phyloP scores from a whole-genome alignment of 37 sponge, comb jelly and placozoan genomes.

The Tethya wilhelma region DNA sequence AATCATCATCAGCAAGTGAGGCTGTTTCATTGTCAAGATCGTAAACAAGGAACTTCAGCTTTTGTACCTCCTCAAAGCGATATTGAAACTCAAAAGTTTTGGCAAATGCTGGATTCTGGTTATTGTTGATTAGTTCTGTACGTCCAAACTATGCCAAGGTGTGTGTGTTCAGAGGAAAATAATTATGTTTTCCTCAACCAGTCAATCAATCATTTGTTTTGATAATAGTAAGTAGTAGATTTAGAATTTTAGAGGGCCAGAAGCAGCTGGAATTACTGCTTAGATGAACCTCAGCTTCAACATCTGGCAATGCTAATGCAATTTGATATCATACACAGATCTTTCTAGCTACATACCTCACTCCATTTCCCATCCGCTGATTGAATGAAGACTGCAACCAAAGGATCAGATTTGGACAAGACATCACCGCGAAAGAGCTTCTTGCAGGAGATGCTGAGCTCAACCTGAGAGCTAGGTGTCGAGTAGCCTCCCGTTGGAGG shows the following conservation, averaged over 20 bases:
- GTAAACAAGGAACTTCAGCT: conserved; percentile 77
- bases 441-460: conserved; percentile 64
- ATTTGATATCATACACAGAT: background rate
- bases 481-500: background rate
- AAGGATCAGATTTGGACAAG: conserved; percentile 80
- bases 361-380: conserved; percentile 1
- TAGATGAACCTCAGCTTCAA: background rate
- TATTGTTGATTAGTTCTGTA: conserved; percentile 82
- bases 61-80: conserved; percentile 93
- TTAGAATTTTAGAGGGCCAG: background rate
- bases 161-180: background rate
- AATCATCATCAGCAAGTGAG: conserved; percentile 69
- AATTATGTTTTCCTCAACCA: too few species aligned
- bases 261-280: background rate
- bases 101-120: conserved; percentile 74
- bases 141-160: conserved; percentile 52
- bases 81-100: conserved; percentile 84
- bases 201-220: too few species aligned
- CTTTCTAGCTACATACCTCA: conserved; percentile 8
- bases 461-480: conserved; percentile 29
- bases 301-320: background rate
- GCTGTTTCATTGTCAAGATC: conserved; percentile 79
- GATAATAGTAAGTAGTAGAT: too few species aligned
- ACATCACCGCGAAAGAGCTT: conserved; percentile 60
- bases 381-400: conserved; percentile 36